These are phyloP conservation scores for Cavia aperea DNA, from an alignment of 2,113 vertebrate genomes.

Conservation along the genomic window DNA sequence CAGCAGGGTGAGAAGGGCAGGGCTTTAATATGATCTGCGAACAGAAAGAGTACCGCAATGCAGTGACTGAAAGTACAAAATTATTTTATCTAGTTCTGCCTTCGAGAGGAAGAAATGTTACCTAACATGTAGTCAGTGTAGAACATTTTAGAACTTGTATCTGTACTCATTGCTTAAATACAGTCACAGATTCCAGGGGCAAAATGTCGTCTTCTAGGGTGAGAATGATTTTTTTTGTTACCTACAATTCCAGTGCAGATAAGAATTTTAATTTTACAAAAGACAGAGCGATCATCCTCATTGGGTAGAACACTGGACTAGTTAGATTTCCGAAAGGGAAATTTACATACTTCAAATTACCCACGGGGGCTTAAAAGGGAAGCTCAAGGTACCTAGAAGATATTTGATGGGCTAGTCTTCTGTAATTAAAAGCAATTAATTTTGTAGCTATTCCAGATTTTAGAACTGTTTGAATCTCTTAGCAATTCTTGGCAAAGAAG, in stretches of 20 bases:
- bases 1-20: too few relatives aligned
- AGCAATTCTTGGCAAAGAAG: conserved; percentile 67
- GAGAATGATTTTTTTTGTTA: conserved; percentile 47
- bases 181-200: conserved; percentile 51
- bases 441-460: conserved; percentile 67
- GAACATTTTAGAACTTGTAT: conserved; percentile 27
- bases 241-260: conserved; percentile 39
- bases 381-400: conserved; percentile 58
- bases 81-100: background rate
- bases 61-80: background rate
- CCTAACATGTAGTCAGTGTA: background rate
- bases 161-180: conserved; percentile 46
- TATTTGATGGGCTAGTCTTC: conserved; percentile 60
- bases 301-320: conserved; percentile 45
- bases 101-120: background rate
- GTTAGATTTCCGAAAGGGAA: conserved; percentile 63
- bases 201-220: conserved; percentile 31
- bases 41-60: background rate
- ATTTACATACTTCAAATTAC: conserved; percentile 67
- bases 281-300: conserved; percentile 26
- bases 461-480: conserved; percentile 64
- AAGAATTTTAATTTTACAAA: conserved; percentile 47
- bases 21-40: background rate
- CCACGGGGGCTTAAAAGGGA: conserved; percentile 62
- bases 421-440: conserved; percentile 72